Conservation (phyloP, 2,113 vertebrate genomes). For the Grallaria varia region DNA sequence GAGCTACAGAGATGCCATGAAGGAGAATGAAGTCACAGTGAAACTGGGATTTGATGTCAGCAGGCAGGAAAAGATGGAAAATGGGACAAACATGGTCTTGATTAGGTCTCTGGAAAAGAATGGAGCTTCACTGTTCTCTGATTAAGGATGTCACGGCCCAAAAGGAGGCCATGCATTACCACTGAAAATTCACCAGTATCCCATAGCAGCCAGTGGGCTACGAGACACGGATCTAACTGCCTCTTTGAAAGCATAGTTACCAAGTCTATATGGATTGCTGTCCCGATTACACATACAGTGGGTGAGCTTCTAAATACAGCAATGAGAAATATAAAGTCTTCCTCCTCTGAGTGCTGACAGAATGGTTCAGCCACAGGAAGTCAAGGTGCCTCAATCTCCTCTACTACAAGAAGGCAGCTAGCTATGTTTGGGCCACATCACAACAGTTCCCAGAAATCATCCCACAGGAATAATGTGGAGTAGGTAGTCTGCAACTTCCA, state of each 20-base stretch:
- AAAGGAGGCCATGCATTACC: neutral
- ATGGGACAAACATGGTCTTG: neutral
- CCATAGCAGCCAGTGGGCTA: neutral
- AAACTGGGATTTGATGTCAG: neutral
- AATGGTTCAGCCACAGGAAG: neutral
- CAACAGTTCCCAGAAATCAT: neutral
- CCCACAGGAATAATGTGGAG: neutral
- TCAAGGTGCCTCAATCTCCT: neutral
- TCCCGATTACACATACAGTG: neutral
- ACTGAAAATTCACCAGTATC: neutral
- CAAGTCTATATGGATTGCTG: neutral
- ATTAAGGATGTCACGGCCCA: neutral
- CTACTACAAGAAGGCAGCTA: neutral
- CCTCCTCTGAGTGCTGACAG: neutral
- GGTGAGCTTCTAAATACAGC: neutral
- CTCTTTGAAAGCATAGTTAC: neutral
- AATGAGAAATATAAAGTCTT: neutral
- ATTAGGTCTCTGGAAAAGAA: neutral
- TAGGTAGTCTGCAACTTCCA: neutral
- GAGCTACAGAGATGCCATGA: neutral
- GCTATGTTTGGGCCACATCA: neutral
- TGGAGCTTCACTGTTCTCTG: neutral
- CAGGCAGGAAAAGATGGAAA: neutral
- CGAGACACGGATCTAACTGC: neutral
- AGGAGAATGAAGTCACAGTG: neutral